A percentile compares a stretch with the other conserved stretches of the same genome.
phyloP scores from a whole-genome alignment of 2,888 invertebrate genomes.

The Nemotelus pantherinus region DNA sequence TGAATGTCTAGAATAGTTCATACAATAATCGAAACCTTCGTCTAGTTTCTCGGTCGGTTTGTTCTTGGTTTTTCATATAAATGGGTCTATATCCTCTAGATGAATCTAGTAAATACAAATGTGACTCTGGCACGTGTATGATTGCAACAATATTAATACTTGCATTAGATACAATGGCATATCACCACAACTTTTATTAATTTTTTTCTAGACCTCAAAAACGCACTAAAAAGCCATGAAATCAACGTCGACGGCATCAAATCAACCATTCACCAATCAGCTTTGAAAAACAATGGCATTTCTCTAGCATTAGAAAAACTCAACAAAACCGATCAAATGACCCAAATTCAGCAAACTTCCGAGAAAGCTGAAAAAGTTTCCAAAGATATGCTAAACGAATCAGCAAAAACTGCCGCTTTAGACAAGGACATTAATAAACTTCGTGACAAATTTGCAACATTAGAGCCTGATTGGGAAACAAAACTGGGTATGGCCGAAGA shows the following conservation, averaged over 20 bases:
- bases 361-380: slow-evolving; percentile 57
- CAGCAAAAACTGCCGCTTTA: slow-evolving; percentile 54
- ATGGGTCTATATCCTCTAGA: too few relatives aligned
- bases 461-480: slow-evolving; percentile 71
- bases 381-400: slow-evolving; percentile 60
- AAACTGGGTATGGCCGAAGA: slow-evolving; percentile 77
- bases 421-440: slow-evolving; percentile 58
- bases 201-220: slow-evolving; percentile 25
- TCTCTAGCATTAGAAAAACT: slow-evolving; percentile 57
- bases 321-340: slow-evolving; percentile 56
- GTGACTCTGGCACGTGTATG: too few relatives aligned
- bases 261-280: slow-evolving; percentile 61
- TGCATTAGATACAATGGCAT: too few relatives aligned
- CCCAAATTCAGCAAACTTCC: slow-evolving; percentile 57
- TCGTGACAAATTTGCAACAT: slow-evolving; percentile 59
- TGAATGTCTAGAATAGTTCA: too few relatives aligned
- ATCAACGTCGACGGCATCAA: slow-evolving; percentile 62
- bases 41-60: too few relatives aligned
- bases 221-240: slow-evolving; percentile 57
- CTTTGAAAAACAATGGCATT: slow-evolving; percentile 62
- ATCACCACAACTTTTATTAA: background rate
- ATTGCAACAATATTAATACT: too few relatives aligned
- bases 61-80: too few relatives aligned
- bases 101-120: too few relatives aligned
- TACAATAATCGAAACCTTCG: too few relatives aligned